A percentile compares a stretch with the other conserved stretches of the same genome.
These are phyloP conservation scores for Drosophila novamexicana DNA, from an alignment of 1,140 invertebrate genomes.

Conservation along the genomic window DNA sequence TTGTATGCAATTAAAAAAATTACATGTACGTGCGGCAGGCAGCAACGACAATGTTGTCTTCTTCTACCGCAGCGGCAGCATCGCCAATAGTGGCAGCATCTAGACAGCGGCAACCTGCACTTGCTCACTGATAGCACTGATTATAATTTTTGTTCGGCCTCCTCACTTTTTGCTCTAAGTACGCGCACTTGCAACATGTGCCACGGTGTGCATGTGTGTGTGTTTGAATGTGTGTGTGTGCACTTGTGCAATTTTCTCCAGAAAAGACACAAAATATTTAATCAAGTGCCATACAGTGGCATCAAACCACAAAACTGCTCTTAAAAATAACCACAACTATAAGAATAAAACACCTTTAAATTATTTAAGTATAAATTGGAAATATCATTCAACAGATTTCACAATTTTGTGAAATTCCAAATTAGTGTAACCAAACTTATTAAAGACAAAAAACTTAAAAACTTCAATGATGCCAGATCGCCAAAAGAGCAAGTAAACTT, in stretches of 20 bases:
- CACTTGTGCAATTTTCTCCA: slow-evolving; percentile 45
- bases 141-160: slow-evolving; percentile 63
- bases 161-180: slow-evolving; percentile 49
- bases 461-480: too few relatives aligned
- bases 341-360: too few relatives aligned
- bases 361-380: too few relatives aligned
- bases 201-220: slow-evolving; percentile 1
- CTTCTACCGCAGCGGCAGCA: slow-evolving; percentile 30
- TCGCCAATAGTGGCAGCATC: slow-evolving; percentile 14
- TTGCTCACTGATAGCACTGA: slow-evolving; percentile 60
- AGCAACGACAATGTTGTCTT: slow-evolving; percentile 49
- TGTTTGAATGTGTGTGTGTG: slow-evolving; percentile 9
- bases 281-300: slow-evolving; percentile 51
- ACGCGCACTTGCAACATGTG: slow-evolving; percentile 23
- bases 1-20: slow-evolving; percentile 77
- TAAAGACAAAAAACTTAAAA: too few relatives aligned
- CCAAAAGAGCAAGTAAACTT: too few relatives aligned
- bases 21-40: slow-evolving; percentile 67
- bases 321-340: not conserved
- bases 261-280: slow-evolving; percentile 62
- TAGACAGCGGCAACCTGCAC: slow-evolving; percentile 10
- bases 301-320: not conserved
- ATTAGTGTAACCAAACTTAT: too few relatives aligned
- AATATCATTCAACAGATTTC: too few relatives aligned
- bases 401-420: too few relatives aligned